Base-by-base conservation (phyloP, 2,797 vertebrate species). In the Aulostomus chinensis region DNA sequence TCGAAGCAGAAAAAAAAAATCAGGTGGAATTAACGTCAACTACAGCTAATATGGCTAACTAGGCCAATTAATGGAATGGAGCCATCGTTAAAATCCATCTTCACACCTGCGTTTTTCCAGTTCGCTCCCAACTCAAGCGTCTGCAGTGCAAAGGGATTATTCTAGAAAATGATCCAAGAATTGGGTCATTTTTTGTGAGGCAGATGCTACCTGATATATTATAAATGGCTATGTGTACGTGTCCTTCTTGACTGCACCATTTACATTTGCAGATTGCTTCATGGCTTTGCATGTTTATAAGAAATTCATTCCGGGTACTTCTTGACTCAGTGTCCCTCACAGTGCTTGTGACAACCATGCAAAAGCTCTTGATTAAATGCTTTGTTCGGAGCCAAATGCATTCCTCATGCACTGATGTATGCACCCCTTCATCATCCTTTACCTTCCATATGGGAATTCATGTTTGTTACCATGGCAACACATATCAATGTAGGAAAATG, bases 401-500 rank as follows among this genome's bases (percentile, higher is more conserved):
- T 72, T 75, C 17, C 32, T 46, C 14, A n/a, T 40, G 35, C 58
- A 55, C 20, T 35, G 34, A 36, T 55, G 26, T 52, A 70, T 64
- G 53, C 4, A 1, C 39, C 31, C 32, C 34, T 65, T 55, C 43
- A 31, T 60, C 63, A 65, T 32, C 26, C 34, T 11, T 13, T 11
- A 34, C 4, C 40, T 42, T 33, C 41, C 40, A 36, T 33, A 18
- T 58, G 54, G 71, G 49, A 80, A 61, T 66, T 42, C 39, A 65
- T 60, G 36, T 78, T 76, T 58, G 81, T 82, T 83, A 45, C 77
- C 67, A 76, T 83, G 72, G 76, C 11, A 85, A 85, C 76, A 30
- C 30, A 68, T 64, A 43, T 47, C 26, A 38, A 28, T 30, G 43
- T 7, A 3, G 29, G 25, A 79, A 56, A 47, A 60, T 64, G 49